phyloP scores from a whole-genome alignment of 2,888 invertebrate species.

The Conistra vaccinii region DNA sequence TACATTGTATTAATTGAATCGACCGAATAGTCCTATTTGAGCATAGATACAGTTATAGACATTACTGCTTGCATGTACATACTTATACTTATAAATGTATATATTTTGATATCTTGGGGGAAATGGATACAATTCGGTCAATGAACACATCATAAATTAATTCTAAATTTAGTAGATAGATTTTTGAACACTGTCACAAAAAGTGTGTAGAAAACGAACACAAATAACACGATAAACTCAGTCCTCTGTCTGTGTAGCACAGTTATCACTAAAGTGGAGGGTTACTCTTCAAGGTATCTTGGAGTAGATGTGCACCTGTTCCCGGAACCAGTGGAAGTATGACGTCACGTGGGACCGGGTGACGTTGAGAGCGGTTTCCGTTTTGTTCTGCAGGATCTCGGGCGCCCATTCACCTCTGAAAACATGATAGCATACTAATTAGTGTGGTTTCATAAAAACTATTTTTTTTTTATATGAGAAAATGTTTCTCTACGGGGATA shows the following conservation, averaged over 20 bases:
- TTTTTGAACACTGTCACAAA: slow-evolving; percentile 17
- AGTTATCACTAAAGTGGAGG: slow-evolving; percentile 68
- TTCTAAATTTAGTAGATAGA: slow-evolving; percentile 12
- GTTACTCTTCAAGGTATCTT: slow-evolving; percentile 91
- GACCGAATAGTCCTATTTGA: slow-evolving; percentile 5
- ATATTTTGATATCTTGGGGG: slow-evolving; percentile 1
- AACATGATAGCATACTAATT: slow-evolving; percentile 60
- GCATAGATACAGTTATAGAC: neutral
- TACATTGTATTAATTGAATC: slow-evolving; percentile 8
- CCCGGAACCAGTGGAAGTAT: slow-evolving; percentile 94
- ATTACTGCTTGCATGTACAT: neutral
- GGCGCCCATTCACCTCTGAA: slow-evolving; percentile 94
- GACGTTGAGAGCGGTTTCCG: slow-evolving; percentile 92
- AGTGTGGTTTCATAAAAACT: neutral
- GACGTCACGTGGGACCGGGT: slow-evolving; percentile 92
- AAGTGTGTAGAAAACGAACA: slow-evolving; percentile 23
- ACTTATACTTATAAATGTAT: slow-evolving; percentile 3
- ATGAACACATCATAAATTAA: slow-evolving; percentile 26
- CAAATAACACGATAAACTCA: slow-evolving; percentile 61
- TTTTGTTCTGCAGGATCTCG: slow-evolving; percentile 93
- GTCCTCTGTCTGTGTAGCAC: slow-evolving; percentile 74
- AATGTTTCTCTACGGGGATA: neutral
- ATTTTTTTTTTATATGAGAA: too few relatives aligned
- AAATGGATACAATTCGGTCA: slow-evolving; percentile 1
- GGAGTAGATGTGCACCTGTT: slow-evolving; percentile 94